Evolutionary conservation across 1,140 invertebrate genomes (phyloP), one percentile per base, ranked within the genome.

Genomic region (Drosophila trapezifrons): DNA sequence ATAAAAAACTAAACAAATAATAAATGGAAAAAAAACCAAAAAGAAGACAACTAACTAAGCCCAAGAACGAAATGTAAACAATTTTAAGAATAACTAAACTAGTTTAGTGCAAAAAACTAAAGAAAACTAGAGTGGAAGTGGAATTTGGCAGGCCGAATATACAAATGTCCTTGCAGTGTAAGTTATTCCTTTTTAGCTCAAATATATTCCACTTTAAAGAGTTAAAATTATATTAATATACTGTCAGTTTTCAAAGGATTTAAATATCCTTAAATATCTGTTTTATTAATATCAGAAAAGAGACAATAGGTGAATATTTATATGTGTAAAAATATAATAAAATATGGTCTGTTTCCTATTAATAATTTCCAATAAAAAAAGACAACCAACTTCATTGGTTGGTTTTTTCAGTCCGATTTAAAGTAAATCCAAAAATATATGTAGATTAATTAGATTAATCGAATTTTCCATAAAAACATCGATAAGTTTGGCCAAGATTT

Each of bases 61-160:
- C 46, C n/a, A 59, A 57, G 67, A 69, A 58, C 47, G 32, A 72
- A 49, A 70, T 51, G 27, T 49, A 66, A 70, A 64, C 18, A 40
- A 72, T 72, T 80, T 85, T 80, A 80, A 80, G 67, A 49, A 65
- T 85, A 82, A 66, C 60, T 77, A 54, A 86, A 78, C 18, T 85
- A 84, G 76, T 66, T 42, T 67, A 83, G 71, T 66, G 38, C 37
- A 43, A 71, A 47, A 12, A 25, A 40, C 29, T 32, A 70, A 32
- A 37, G 7, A 65, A 40, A 38, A 37, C 25, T 22, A 43, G 52
- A 49, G 56, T 56, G 45, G 17, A 38, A 13, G 25, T 29, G 32
- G 20, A 45, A 71, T 70, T 71, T 69, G 35, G 54, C 43, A 38
- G 42, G 65, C 65, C 67, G 67, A 71, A 58, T 47, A 55, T 40